Evolutionary conservation across 2,888 invertebrate species (phyloP).

Genomic region (Smittia sp.): DNA sequence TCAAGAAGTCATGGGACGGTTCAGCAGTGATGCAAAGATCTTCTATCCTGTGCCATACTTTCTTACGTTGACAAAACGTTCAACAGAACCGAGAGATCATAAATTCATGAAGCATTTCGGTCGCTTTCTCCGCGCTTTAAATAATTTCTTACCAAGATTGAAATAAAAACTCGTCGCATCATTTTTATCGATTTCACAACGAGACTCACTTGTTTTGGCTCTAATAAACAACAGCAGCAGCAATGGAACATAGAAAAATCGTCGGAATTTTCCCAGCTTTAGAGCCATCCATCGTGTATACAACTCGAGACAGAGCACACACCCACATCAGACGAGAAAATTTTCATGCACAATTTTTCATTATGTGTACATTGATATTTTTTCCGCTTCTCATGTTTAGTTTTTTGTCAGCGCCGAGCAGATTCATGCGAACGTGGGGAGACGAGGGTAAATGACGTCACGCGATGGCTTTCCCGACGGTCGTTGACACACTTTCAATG

Average conservation of each 20-base stretch:
- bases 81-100: background rate
- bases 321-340: constrained; percentile 17
- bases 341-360: constrained; percentile 26
- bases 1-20: too few species aligned
- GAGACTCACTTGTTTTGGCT: background rate
- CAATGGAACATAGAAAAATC: background rate
- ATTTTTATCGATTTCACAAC: constrained; percentile 35
- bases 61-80: background rate
- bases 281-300: background rate
- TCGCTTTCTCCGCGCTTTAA: background rate
- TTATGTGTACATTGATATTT: background rate
- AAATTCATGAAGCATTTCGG: background rate
- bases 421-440: too few species aligned
- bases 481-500: too few species aligned
- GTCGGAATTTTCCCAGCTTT: constrained; percentile 12
- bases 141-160: background rate
- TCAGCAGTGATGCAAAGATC: too few species aligned
- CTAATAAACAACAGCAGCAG: background rate
- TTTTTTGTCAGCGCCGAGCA: background rate
- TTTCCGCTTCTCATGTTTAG: background rate
- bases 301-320: background rate
- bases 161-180: background rate
- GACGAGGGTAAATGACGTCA: too few species aligned
- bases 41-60: too few species aligned
- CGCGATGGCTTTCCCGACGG: too few species aligned